Conservation (phyloP, 2,797 vertebrate species). For the Coranthus polyacanthus region DNA sequence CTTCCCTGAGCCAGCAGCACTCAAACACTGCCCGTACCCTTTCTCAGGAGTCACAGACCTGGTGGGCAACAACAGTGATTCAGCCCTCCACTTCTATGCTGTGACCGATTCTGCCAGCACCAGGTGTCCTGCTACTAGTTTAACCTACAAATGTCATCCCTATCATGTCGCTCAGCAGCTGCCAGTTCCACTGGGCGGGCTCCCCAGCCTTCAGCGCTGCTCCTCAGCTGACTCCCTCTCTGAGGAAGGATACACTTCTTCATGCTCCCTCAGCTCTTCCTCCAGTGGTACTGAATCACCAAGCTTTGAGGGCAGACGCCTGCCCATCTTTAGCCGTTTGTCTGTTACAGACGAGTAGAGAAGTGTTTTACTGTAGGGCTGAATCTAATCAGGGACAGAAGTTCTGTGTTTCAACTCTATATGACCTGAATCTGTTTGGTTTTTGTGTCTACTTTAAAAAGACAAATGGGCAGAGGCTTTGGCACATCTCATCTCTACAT, state of each 20-base stretch:
- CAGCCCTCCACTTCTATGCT: conserved; percentile 67
- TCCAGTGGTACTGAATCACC: conserved; percentile 85
- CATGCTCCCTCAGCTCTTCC: conserved; percentile 85
- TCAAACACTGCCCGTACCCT: conserved; percentile 70
- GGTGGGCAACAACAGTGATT: conserved; percentile 24
- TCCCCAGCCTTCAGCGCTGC: conserved; percentile 80
- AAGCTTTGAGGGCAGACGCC: conserved; percentile 82
- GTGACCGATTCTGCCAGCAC: conserved; percentile 54
- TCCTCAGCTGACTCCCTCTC: conserved; percentile 89
- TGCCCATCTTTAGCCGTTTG: conserved; percentile 92
- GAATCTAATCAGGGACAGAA: conserved; percentile 25
- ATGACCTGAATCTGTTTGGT: conserved; percentile 5
- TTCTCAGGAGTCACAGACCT: conserved; percentile 65
- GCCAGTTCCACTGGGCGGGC: conserved; percentile 43
- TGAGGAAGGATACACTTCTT: conserved; percentile 88
- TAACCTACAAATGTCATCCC: conserved; percentile 25
- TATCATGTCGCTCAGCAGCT: conserved; percentile 38
- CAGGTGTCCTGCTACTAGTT: conserved; percentile 20
- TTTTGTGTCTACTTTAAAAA: no score
- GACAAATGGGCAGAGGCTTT: no score
- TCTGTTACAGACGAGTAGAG: conserved; percentile 86
- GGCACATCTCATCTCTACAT: neutral
- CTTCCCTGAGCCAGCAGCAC: conserved; percentile 61
- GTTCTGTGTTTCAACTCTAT: conserved; percentile 25
- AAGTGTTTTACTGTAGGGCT: conserved; percentile 42